These are phyloP conservation scores for Chloroclystis v-ata DNA, from an alignment of 2,888 invertebrate genomes.

Conservation along the genomic window DNA sequence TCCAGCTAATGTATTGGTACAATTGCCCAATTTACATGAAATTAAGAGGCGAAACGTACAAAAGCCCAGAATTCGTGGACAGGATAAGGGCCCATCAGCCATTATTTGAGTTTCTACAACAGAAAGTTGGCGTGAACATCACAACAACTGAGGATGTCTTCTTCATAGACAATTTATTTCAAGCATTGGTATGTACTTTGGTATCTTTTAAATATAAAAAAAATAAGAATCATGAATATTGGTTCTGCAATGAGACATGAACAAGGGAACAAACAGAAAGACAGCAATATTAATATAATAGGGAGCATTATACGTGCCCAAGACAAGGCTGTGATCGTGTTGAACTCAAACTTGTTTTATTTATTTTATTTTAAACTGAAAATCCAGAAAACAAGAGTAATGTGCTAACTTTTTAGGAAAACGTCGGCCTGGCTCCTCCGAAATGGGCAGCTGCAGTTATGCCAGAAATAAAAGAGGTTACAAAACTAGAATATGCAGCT, in stretches of 20 bases:
- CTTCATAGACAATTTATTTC: slow-evolving; percentile 67
- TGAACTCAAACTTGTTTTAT: too few relatives aligned
- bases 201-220: background rate
- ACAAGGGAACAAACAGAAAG: too few relatives aligned
- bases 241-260: too few relatives aligned
- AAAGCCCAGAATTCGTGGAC: slow-evolving; percentile 46
- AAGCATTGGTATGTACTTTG: slow-evolving; percentile 57
- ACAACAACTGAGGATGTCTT: slow-evolving; percentile 64
- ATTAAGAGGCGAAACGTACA: slow-evolving; percentile 49
- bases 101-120: slow-evolving; percentile 47
- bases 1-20: slow-evolving; percentile 70
- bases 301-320: too few relatives aligned
- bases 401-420: slow-evolving; percentile 45
- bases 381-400: too few relatives aligned
- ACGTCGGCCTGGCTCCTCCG: slow-evolving; percentile 58
- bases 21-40: slow-evolving; percentile 61
- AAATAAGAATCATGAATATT: too few relatives aligned
- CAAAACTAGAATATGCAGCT: slow-evolving; percentile 62
- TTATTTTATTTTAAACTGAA: too few relatives aligned
- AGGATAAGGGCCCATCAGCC: slow-evolving; percentile 47
- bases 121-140: slow-evolving; percentile 57
- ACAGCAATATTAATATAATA: too few relatives aligned
- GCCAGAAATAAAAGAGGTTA: slow-evolving; percentile 64
- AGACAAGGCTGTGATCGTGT: too few relatives aligned
- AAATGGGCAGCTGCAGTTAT: slow-evolving; percentile 59